Base-by-base conservation (phyloP, 1,140 invertebrate species). In the Ectropis grisescens region DNA sequence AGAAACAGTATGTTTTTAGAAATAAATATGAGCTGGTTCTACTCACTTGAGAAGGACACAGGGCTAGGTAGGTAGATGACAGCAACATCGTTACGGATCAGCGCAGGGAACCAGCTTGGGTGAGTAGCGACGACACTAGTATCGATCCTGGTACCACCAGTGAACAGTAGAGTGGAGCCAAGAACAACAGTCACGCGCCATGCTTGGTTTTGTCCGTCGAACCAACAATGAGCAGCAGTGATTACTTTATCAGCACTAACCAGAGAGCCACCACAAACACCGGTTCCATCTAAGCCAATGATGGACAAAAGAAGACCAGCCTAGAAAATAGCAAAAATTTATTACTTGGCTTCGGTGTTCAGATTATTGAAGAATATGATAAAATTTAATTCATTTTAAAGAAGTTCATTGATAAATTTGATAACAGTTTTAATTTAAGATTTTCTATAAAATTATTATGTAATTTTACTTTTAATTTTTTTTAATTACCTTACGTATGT, bases 201-300 rank as follows among this genome's bases (percentile, higher is more conserved):
- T 1, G 32, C 57, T 22, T 54, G 49, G 29, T 45, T 26, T 1
- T 25, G 2, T 7, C 57, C 57, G 12, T 60, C 53, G 10, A 16
- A 37, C 57, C 57, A 60, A 40, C 57, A 60, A 33, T 61, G 58
- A 11, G 58, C 58, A 25, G 58, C 58, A 0, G 58, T 58, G n/a
- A 52, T 4, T 4, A 61, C 19, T 7, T 38, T 35, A 11, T 29
- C 30, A 9, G 24, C 7, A 23, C 22, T 47, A 10, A 58, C n/a
- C 2, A 61, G 40, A 1, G 43, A 32, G 26, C 28, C 49, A n/a
- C 58, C 58, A 34, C 58, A 61, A 1, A 58, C 43, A 8, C 43
- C 45, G 0, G 14, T 29, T n/a, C 44, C 47, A 2, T 22, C 8
- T 4, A 37, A 14, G 6, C 41, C 42, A 6, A 40, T 29, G 10